Conservation (phyloP, 2,888 invertebrate species). For the Torymus texanus region DNA sequence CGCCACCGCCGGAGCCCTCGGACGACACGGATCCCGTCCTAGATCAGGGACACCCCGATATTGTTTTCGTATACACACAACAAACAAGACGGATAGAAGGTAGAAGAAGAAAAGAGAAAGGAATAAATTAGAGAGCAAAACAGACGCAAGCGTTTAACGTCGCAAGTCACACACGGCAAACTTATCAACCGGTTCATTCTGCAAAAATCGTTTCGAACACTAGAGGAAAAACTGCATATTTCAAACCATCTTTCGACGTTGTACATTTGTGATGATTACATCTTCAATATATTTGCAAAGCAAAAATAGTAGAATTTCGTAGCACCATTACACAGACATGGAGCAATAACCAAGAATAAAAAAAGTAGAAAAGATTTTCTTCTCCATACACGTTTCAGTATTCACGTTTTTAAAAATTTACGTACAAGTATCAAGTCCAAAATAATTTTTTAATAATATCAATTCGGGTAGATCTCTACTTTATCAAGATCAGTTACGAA, state of each 20-base stretch:
- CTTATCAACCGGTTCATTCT: constrained; percentile 27
- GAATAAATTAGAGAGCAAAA: constrained; percentile 18
- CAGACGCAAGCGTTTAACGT: constrained; percentile 44
- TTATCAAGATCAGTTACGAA: no score
- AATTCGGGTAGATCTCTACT: no score
- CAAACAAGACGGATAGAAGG: constrained; percentile 57
- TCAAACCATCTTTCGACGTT: constrained; percentile 2
- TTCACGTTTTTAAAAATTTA: no score
- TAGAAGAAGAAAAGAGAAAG: constrained; percentile 26
- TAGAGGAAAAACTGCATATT: constrained; percentile 13
- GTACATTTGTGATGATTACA: constrained; percentile 13
- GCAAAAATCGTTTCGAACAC: neutral
- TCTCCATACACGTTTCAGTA: no score
- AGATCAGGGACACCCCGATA: constrained; percentile 74
- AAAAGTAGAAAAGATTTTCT: no score
- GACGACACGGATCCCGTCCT: constrained; percentile 75
- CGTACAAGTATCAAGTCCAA: no score
- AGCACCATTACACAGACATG: no score
- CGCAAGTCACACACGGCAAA: constrained; percentile 19
- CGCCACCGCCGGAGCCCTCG: constrained; percentile 74
- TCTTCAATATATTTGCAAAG: neutral
- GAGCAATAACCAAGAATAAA: no score
- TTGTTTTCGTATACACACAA: constrained; percentile 71
- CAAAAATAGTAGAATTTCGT: neutral
- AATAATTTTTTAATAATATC: no score